Evolutionary conservation across 2,797 vertebrate species (phyloP).

Genomic region (Falco novaeseelandiae): DNA sequence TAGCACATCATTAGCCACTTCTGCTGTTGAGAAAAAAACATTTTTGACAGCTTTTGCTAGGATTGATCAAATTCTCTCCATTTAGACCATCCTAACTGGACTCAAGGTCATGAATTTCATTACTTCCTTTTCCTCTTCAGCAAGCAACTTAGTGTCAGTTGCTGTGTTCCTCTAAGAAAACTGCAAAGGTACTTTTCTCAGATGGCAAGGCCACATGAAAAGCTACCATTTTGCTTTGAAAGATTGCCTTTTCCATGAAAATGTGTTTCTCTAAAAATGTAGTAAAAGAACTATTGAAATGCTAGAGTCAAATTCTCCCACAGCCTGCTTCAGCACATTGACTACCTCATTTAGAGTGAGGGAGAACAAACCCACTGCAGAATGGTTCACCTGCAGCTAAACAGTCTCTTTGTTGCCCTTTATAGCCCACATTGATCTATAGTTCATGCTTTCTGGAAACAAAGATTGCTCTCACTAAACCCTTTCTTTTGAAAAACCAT

Average conservation of each 20-base stretch:
- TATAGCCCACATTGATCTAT: background rate
- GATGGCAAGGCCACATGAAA: background rate
- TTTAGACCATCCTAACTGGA: background rate
- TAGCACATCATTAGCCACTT: background rate
- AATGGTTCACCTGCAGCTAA: background rate
- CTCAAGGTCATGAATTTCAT: background rate
- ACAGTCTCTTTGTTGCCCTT: background rate
- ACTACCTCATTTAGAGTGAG: background rate
- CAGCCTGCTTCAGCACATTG: background rate
- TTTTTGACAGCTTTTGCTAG: background rate
- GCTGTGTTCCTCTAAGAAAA: background rate
- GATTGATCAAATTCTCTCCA: background rate
- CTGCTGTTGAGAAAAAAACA: background rate
- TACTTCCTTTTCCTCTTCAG: background rate
- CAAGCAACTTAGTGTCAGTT: background rate
- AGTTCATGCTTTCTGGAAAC: background rate
- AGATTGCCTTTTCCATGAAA: background rate
- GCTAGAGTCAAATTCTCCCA: background rate
- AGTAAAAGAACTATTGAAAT: background rate
- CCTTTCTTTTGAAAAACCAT: background rate
- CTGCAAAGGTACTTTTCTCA: background rate
- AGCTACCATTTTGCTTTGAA: background rate
- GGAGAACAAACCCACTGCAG: background rate
- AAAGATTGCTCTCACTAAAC: background rate
- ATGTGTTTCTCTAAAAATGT: background rate